Base-by-base conservation (phyloP, 2,113 vertebrate genomes). In the Xerus inauris region DNA sequence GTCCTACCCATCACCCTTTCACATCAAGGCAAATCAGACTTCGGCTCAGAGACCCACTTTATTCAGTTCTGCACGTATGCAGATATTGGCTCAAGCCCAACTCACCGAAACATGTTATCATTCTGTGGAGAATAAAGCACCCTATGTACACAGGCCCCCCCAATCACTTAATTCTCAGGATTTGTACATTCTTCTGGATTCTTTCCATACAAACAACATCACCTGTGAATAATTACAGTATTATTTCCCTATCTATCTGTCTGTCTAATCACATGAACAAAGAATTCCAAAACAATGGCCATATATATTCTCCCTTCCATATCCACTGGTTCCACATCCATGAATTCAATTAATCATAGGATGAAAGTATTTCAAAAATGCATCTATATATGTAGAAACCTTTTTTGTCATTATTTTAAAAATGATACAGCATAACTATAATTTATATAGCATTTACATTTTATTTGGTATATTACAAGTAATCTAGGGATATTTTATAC, bases 41-140 rank as follows among this genome's bases (percentile, higher is more conserved):
- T 96, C 91, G 94, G 49, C 97, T 97, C 94, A 98, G 99, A 99
- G 98, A 98, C 98, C 76, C 95, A 98, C 98, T 99, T 99, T 99
- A 99, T 99, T 99, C 99, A 98, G 96, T 99, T 99, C 99, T 99
- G 99, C 99, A 99, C 99, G 99, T 99, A 99, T 98, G 99, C 99
- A 99, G 99, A 99, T 99, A 99, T 99, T 97, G 99, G 99, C 99
- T 99, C 99, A 99, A 99, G 99, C 99, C 98, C 98, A 98, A 99
- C 98, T 98, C 98, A 98, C 98, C 98, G 98, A 98, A 99, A 98
- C 98, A 99, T 99, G 99, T 99, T 99, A 98, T 99, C 98, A 98
- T 97, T 99, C 98, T 98, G 98, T 98, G 98, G 99, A 99, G 98
- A 99, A 99, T 99, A 99, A 99, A 99, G 99, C 99, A 99, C 98